phyloP scores from a whole-genome alignment of 1,140 invertebrate genomes.

The Wiebesia pumilae region DNA sequence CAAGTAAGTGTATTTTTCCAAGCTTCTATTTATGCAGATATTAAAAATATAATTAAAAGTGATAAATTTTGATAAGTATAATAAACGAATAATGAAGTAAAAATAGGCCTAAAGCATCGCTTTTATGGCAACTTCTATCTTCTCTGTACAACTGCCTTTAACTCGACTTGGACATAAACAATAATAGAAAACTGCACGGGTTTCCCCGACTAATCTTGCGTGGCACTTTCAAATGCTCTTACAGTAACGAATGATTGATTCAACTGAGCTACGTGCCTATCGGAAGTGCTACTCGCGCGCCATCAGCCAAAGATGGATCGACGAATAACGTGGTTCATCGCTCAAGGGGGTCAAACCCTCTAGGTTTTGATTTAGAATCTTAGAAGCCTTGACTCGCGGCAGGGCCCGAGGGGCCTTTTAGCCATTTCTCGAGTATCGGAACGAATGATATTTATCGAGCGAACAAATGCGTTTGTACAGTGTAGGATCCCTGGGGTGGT shows the following conservation, averaged over 20 bases:
- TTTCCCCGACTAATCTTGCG: neutral
- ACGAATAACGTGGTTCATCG: constrained; percentile 32
- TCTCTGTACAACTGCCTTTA: no score
- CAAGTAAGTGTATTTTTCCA: no score
- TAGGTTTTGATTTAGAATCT: constrained; percentile 8
- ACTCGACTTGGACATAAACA: no score
- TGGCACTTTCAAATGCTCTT: neutral
- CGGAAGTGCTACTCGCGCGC: neutral
- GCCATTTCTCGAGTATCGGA: constrained; percentile 51
- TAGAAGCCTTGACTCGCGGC: neutral
- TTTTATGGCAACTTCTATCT: no score
- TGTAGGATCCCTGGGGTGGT: constrained; percentile 43
- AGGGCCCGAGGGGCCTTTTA: constrained; percentile 31
- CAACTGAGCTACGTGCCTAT: neutral
- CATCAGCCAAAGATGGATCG: constrained; percentile 13
- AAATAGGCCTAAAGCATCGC: no score
- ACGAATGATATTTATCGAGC: constrained; percentile 56
- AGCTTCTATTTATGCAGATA: no score
- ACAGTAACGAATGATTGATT: neutral
- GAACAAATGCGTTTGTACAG: constrained; percentile 29
- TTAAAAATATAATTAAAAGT: no score
- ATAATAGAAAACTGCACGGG: no score
- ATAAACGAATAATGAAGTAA: no score
- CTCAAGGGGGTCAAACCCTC: constrained; percentile 34
- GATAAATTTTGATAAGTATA: no score